phyloP scores from a whole-genome alignment of 2,797 vertebrate species.

The Paguma larvata region DNA sequence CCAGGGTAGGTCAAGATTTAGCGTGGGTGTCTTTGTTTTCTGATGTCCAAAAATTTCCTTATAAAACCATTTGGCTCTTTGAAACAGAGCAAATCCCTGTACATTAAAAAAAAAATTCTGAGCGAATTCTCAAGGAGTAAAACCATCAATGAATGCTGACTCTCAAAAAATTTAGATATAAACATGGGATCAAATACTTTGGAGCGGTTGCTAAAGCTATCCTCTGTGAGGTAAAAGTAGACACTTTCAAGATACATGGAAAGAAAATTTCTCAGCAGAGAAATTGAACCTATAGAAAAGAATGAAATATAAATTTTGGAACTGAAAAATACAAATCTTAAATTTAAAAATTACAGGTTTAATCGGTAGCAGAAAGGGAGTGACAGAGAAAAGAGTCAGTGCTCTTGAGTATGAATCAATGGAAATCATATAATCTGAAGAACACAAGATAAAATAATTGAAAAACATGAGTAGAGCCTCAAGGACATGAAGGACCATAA shows the following conservation, averaged over 20 bases:
- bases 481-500: not conserved
- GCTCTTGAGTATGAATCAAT: not conserved
- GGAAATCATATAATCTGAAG: not conserved
- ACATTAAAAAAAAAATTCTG: not conserved
- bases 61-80: not conserved
- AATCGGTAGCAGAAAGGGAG: not conserved
- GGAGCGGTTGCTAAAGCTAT: not conserved
- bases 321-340: not conserved
- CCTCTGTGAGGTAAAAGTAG: not conserved
- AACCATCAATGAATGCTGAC: not conserved
- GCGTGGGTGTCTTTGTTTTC: not conserved
- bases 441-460: not conserved
- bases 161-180: not conserved
- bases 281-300: not conserved
- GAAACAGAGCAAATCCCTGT: not conserved
- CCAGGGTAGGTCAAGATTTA: not conserved
- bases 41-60: not conserved
- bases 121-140: not conserved
- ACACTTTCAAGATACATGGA: not conserved
- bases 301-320: not conserved
- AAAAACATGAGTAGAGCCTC: not conserved
- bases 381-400: not conserved
- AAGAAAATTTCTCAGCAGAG: not conserved
- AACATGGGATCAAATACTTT: not conserved
- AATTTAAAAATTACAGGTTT: not conserved